Evolutionary conservation across 2,113 vertebrate species (phyloP).

Genomic region (human (Homo sapiens)): DNA sequence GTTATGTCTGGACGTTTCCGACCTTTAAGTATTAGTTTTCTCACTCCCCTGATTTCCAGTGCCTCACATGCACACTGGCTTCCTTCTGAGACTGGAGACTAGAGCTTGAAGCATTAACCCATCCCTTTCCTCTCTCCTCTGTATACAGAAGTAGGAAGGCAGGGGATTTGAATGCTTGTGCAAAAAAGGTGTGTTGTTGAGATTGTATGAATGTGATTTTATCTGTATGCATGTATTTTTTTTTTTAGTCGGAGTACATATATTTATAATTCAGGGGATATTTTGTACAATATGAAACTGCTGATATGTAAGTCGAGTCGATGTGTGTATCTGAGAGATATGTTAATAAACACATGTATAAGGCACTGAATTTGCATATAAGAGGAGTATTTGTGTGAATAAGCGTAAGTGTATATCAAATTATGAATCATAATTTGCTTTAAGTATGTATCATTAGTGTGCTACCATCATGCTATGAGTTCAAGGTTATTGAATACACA

Average conservation of each 20-base stretch:
- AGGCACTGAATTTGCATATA: not conserved
- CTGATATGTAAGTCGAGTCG: not conserved
- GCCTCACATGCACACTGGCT: not conserved
- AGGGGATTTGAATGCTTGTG: not conserved
- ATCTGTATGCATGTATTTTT: not conserved
- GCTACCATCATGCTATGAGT: not conserved
- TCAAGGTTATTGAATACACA: not conserved
- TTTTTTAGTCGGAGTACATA: not conserved
- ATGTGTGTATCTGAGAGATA: not conserved
- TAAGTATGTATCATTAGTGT: not conserved
- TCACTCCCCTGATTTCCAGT: accelerated
- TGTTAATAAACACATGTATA: not conserved
- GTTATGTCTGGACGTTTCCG: not conserved
- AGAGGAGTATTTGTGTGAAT: not conserved
- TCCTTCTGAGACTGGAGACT: constrained; percentile 29
- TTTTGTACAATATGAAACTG: not conserved
- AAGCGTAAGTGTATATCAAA: not conserved
- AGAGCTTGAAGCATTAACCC: constrained; percentile 23
- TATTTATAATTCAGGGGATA: not conserved
- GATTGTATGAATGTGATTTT: not conserved
- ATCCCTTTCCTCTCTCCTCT: not conserved
- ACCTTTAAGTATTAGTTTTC: not conserved
- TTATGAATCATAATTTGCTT: not conserved
- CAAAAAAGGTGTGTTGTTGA: not conserved
- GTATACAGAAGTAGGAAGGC: not conserved